Evolutionary conservation across 2,797 vertebrate species (phyloP).

Genomic region (Eremophila alpestris): DNA sequence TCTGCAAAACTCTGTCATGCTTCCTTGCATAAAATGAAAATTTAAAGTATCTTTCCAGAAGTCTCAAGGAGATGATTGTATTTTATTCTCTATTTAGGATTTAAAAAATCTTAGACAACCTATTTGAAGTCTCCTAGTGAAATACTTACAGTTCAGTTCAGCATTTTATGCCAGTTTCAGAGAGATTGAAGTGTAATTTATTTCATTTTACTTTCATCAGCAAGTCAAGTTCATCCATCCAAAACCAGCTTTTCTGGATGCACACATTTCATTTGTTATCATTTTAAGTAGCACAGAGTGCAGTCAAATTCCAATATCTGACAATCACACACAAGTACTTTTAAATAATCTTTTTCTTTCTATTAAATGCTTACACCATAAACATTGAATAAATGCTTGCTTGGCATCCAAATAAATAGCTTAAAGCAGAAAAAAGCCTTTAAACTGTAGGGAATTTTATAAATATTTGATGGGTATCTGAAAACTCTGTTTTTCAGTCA

Average conservation of each 20-base stretch:
- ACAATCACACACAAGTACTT: not conserved
- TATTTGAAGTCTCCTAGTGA: conserved; percentile 23
- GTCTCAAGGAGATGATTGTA: conserved; percentile 2
- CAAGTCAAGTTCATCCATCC: conserved; percentile 1
- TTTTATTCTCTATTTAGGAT: conserved; percentile 15
- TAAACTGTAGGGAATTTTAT: not conserved
- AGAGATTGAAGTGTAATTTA: conserved; percentile 32
- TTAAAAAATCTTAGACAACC: not conserved
- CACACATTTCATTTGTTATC: conserved; percentile 27
- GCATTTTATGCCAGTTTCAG: not conserved
- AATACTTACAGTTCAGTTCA: conserved; percentile 14
- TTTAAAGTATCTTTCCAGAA: conserved; percentile 45
- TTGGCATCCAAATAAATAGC: not conserved
- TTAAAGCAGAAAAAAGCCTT: not conserved
- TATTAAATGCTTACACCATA: not conserved
- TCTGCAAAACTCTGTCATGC: conserved; percentile 11
- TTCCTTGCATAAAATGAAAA: conserved; percentile 38
- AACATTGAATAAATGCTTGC: not conserved
- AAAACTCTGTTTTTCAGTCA: not conserved
- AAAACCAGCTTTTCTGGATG: conserved; percentile 3
- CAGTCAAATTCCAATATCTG: not conserved
- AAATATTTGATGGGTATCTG: not conserved
- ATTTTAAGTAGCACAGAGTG: conserved; percentile 15
- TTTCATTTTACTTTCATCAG: conserved; percentile 61
- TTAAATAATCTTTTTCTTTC: not conserved